Conservation (phyloP, 2,888 invertebrate genomes). For the Synergus japonicus region DNA sequence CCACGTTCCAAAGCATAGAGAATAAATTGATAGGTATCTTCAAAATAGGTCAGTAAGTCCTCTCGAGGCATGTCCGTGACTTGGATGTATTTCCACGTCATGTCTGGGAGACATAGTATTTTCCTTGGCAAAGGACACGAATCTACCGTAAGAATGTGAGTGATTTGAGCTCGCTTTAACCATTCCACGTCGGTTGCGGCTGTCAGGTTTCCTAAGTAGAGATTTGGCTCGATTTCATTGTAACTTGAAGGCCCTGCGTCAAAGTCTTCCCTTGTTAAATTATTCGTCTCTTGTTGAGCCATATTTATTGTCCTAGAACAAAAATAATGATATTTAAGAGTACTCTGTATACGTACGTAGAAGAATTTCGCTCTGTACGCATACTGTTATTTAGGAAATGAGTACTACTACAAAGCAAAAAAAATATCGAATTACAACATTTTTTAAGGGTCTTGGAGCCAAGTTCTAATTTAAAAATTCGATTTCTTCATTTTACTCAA, state of each 20-base stretch:
- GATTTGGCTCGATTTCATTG: conserved; percentile 79
- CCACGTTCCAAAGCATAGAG: conserved; percentile 81
- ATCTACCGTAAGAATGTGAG: conserved; percentile 90
- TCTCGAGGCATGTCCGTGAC: conserved; percentile 91
- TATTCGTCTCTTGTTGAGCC: conserved; percentile 55
- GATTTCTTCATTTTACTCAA: too few species aligned
- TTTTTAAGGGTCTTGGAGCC: too few species aligned
- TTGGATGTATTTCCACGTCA: conserved; percentile 87
- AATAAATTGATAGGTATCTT: conserved; percentile 88
- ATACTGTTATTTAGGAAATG: too few species aligned
- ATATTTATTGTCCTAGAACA: conserved; percentile 54
- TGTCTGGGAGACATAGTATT: conserved; percentile 83
- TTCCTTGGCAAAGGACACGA: conserved; percentile 89
- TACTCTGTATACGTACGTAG: too few species aligned
- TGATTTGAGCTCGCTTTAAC: conserved; percentile 83
- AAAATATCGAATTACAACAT: too few species aligned
- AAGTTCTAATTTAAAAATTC: too few species aligned
- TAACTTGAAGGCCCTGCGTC: conserved; percentile 81
- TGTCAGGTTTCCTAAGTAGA: conserved; percentile 86
- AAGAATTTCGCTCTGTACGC: too few species aligned
- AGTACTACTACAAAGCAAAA: too few species aligned
- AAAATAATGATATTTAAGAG: neutral
- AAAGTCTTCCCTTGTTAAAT: conserved; percentile 77
- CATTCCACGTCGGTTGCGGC: conserved; percentile 87
- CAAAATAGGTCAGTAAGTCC: conserved; percentile 89